Conservation (phyloP, 2,113 vertebrate genomes). For the Crotalus helleri region DNA sequence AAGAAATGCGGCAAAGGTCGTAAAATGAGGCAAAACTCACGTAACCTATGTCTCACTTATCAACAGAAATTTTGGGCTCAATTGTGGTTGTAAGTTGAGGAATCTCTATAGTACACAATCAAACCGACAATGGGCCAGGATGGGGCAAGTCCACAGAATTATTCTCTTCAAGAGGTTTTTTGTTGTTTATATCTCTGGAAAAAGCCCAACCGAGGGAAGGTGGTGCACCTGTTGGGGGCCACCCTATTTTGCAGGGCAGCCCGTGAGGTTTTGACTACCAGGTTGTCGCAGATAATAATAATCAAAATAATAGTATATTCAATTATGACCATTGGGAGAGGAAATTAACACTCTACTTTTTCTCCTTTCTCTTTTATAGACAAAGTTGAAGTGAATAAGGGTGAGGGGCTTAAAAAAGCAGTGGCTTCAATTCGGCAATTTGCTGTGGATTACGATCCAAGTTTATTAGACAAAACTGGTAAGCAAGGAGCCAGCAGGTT, state of each 20-base stretch:
- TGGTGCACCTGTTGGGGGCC: neutral
- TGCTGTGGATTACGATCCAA: too few relatives aligned
- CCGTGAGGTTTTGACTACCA: neutral
- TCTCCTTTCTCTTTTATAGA: neutral
- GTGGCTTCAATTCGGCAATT: too few relatives aligned
- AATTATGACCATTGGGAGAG: neutral
- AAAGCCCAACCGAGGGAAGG: neutral
- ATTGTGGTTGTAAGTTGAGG: too few relatives aligned
- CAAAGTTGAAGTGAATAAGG: rapidly evolving
- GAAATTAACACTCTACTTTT: neutral
- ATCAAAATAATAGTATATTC: neutral
- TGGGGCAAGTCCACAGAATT: neutral
- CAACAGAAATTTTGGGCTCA: too few relatives aligned
- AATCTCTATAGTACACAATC: neutral
- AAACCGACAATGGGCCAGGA: too few relatives aligned
- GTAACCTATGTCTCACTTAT: too few relatives aligned
- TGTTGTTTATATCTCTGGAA: neutral
- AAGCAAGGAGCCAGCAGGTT: too few relatives aligned
- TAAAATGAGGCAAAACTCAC: neutral
- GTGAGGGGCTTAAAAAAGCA: too few relatives aligned
- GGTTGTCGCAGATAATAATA: neutral
- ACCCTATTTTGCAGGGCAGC: neutral
- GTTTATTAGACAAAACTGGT: too few relatives aligned
- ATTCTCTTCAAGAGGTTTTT: neutral
- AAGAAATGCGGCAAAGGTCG: neutral